Base-by-base conservation (phyloP, 1,140 invertebrate genomes). In the Agraylea sexmaculata region DNA sequence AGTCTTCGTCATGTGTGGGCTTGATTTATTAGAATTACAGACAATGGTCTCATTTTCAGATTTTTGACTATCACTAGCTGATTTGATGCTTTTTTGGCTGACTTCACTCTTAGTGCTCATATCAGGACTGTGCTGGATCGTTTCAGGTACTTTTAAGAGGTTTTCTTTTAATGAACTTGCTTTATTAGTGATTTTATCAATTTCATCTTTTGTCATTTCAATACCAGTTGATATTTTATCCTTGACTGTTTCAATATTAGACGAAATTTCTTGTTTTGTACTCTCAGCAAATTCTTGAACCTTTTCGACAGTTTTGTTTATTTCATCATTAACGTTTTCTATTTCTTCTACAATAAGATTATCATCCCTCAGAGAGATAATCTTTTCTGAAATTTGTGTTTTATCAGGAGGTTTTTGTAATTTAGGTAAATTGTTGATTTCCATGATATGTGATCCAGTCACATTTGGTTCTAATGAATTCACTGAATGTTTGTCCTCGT, bases 21-120 rank as follows among this genome's bases (percentile, higher is more conserved):
- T 65, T 11, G 60, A 64, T 42, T 64, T 66, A 27, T 47, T 42
- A 0, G 64, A 66, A 2, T 54, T 59, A 47, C 64, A 66, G 4
- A 60, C 54, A 35, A 66, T 65, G 3, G 64, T 66, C 46, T 66
- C 64, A 40, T 66, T 66, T 47, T 66, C 64, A 13, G 64, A 66
- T 21, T 63, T 57, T 6, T 37, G 42, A 4, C 58, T 58, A 17
- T 59, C 57, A 49, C 60, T 45, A 20, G 37, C 40, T 2, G 42
- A 44, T 35, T 44, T 44, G 3, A 44, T 35, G 2, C 31, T 64
- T 42, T 62, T 64, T 38, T 64, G 62, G 16, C 59, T 59, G 34
- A 60, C 57, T 13, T 65, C 64, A 42, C 62, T 66, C 12, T 58
- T 53, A 42, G 54, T 58, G 51, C 64, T 66, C 8, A 63, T 45